Evolutionary conservation across 1,140 invertebrate species (phyloP).

Genomic region (Tetramorium parvispinum): DNA sequence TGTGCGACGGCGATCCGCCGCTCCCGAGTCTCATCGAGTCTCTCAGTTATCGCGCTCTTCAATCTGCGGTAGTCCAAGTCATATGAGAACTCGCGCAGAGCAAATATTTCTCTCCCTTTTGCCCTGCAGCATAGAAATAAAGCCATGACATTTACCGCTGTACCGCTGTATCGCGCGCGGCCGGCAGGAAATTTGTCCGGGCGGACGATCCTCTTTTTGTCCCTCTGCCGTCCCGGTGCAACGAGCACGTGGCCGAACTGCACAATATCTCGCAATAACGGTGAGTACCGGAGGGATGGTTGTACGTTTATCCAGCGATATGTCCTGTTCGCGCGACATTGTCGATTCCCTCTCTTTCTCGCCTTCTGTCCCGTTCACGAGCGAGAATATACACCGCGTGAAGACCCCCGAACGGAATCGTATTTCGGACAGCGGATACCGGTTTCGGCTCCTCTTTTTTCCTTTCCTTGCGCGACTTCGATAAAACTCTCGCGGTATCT

Average conservation of each 20-base stretch:
- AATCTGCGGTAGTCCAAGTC: constrained; percentile 8
- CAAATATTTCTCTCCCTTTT: constrained; percentile 39
- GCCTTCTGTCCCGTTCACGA: not conserved
- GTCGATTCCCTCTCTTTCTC: constrained; percentile 14
- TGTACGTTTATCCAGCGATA: constrained; percentile 47
- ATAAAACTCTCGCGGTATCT: constrained; percentile 43
- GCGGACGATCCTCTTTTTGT: constrained; percentile 17
- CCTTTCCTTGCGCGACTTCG: not conserved
- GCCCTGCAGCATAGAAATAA: constrained; percentile 38
- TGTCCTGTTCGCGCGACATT: not conserved
- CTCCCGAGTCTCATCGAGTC: not conserved
- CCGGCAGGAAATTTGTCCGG: constrained; percentile 38
- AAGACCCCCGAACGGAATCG: not conserved
- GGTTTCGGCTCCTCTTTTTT: not conserved
- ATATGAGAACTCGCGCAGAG: constrained; percentile 1
- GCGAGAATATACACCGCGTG: not conserved
- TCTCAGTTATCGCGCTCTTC: constrained; percentile 30
- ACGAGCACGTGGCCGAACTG: constrained; percentile 41
- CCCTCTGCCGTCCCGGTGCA: not conserved
- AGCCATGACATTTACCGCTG: constrained; percentile 43
- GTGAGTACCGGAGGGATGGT: not conserved
- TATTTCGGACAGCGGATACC: not conserved
- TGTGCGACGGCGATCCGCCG: not conserved
- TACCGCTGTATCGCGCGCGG: constrained; percentile 5
- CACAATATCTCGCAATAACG: constrained; percentile 36